Evolutionary conservation across 2,888 invertebrate genomes (phyloP), one percentile per base, ranked within the genome.

Genomic region (Oxycera nigricornis): DNA sequence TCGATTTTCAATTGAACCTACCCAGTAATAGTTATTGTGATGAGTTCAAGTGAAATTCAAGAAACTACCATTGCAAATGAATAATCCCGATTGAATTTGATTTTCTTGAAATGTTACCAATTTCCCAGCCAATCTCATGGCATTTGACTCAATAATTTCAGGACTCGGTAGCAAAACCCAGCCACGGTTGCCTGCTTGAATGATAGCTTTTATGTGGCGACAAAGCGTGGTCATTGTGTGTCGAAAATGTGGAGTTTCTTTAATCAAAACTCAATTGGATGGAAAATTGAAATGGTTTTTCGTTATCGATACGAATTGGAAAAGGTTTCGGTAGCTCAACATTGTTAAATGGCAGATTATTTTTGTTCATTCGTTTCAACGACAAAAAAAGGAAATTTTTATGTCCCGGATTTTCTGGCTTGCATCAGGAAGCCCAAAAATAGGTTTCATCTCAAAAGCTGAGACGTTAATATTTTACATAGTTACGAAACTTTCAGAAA

Each of bases 231-330:
- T 30, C 30, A 28, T 59, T 14, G 30, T n/a, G 17, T n/a, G 46
- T 7, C 28, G 73, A 67, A 35, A 30, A 59, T 59, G n/a, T 59
- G 17, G 14, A 4, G 2, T 46, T 62, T 67, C 17, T 52, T 52
- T 72, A 62, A 74, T 74, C 74, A 72, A 74, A 70, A 50, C 7
- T 72, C 72, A 74, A 74, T 74, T 74, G 70, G 59, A 57, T 74
- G 74, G 74, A 74, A 74, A 74, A 74, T 74, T 74, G 72, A 74
- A 72, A 55, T 68, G 70, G 67, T 55, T 46, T 46, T 46, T 3
- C 46, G 46, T 14, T 46, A 11, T 35, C 35, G 7, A 7, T 46
- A 46, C 3, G 46, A 46, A 46, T 50, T 7, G 50, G 50, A 50
- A 6, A 7, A 11, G 7, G 35, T 11, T 7, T 35, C 35, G 35